Evolutionary conservation across 2,113 vertebrate species (phyloP).

Genomic region (Microcebus lehilahytsara): DNA sequence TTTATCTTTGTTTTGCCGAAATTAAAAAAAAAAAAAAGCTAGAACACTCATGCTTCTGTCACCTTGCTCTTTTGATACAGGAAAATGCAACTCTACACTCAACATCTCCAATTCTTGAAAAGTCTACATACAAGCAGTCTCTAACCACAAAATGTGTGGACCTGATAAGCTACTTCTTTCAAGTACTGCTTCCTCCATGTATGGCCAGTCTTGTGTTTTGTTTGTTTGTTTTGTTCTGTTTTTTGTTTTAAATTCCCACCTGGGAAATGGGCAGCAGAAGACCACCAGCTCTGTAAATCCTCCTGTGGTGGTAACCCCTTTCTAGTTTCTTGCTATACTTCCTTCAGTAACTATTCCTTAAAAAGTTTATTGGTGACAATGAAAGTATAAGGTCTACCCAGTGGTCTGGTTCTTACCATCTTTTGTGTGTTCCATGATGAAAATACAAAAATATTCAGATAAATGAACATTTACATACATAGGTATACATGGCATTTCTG

Average conservation of each 20-base stretch:
- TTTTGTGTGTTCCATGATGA: background rate
- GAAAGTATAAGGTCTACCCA: background rate
- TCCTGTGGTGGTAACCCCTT: rapidly evolving
- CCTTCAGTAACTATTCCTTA: background rate
- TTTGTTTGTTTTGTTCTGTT: no score
- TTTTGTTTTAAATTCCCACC: no score
- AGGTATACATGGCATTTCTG: background rate
- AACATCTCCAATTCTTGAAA: background rate
- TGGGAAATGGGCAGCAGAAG: background rate
- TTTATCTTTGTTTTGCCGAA: background rate
- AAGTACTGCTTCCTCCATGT: background rate
- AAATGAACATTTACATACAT: background rate
- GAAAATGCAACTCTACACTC: background rate
- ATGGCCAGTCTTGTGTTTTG: background rate
- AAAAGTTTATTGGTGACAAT: background rate
- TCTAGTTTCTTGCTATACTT: background rate
- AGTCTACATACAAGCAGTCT: background rate
- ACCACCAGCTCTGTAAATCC: background rate
- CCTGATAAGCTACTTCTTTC: background rate
- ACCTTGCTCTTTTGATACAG: background rate
- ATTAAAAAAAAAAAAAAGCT: background rate
- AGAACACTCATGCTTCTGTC: background rate
- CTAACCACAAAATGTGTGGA: background rate
- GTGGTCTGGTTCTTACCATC: background rate
- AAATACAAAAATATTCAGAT: background rate